Base-by-base conservation (phyloP, 2,797 vertebrate species). In the Enteromius unitaeniatus region DNA sequence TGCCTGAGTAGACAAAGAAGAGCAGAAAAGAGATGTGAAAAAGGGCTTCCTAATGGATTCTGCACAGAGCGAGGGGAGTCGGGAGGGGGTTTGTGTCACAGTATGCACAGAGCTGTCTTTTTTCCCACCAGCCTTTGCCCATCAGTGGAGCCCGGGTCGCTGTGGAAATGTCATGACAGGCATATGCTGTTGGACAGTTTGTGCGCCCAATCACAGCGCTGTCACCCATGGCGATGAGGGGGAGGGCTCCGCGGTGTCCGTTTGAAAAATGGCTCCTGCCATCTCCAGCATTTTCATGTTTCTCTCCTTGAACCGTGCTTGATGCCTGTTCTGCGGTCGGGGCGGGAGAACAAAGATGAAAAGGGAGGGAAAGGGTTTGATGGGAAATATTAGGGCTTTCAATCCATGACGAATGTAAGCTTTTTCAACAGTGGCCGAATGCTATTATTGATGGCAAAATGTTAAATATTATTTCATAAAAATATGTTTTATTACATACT, bases 111-210 rank as follows among this genome's bases (percentile, higher is more conserved):
- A 79, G 69, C 78, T 79, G 81, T 84, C 84, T 72, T 80, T 86
- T 86, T 81, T 69, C 73, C 68, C 86, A 81, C 67, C 81, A 84
- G 83, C 81, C 89, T 87, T 84, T 79, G 84, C 83, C 82, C 85
- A 84, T 85, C 81, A 87, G 85, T 69, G 79, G 78, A 83, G 86
- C 78, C 82, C 7, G 77, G 78, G 84, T 87, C 87, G 76, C 77
- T 6, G 76, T 87, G 86, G 84, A 88, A 88, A 88, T 89, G 86
- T 86, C 87, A 88, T 81, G 84, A 87, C 87, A 85, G 85, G 85
- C 86, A 89, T 88, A 88, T 85, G 87, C 85, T 88, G 84, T 87
- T 26, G 82, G 85, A 84, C 73, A 81, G 80, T 88, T 85, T 73
- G 75, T 79, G 78, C 23, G 67, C 68, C 81, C 80, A 82, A 86